Evolutionary conservation across 1,140 invertebrate species (phyloP).

Genomic region (Drosophila novamexicana): DNA sequence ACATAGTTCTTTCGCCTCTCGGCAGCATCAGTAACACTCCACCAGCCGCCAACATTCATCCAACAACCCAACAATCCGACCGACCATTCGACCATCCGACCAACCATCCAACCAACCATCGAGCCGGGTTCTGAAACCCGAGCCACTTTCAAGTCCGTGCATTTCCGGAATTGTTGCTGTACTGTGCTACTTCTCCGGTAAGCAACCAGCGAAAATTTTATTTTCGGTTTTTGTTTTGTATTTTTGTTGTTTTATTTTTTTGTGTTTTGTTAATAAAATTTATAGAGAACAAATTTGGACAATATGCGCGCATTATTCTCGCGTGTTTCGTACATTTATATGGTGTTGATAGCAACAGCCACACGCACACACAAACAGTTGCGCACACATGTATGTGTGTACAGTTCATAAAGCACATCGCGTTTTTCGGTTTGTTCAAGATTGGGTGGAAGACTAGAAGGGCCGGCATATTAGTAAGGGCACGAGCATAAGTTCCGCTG

Average conservation of each 20-base stretch:
- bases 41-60: slow-evolving; percentile 44
- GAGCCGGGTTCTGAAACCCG: slow-evolving; percentile 28
- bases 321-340: slow-evolving; percentile 70
- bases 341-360: slow-evolving; percentile 34
- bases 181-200: slow-evolving; percentile 43
- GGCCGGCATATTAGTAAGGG: slow-evolving; percentile 26
- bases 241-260: slow-evolving; percentile 23
- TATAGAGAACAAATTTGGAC: slow-evolving; percentile 84
- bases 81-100: slow-evolving; percentile 45
- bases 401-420: slow-evolving; percentile 36
- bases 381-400: neutral
- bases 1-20: slow-evolving; percentile 83
- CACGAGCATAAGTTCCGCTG: neutral
- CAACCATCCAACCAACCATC: slow-evolving; percentile 33
- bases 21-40: slow-evolving; percentile 59
- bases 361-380: slow-evolving; percentile 4
- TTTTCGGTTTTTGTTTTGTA: slow-evolving; percentile 35
- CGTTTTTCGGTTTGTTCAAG: slow-evolving; percentile 4
- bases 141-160: slow-evolving; percentile 51
- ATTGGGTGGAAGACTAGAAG: neutral
- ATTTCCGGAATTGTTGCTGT: slow-evolving; percentile 53
- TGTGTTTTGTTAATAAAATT: slow-evolving; percentile 77
- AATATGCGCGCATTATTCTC: slow-evolving; percentile 76
- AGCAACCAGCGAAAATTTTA: slow-evolving; percentile 60
- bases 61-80: slow-evolving; percentile 55